Evolutionary conservation across 2,113 vertebrate genomes (phyloP).

Genomic region (Sardina pilchardus): DNA sequence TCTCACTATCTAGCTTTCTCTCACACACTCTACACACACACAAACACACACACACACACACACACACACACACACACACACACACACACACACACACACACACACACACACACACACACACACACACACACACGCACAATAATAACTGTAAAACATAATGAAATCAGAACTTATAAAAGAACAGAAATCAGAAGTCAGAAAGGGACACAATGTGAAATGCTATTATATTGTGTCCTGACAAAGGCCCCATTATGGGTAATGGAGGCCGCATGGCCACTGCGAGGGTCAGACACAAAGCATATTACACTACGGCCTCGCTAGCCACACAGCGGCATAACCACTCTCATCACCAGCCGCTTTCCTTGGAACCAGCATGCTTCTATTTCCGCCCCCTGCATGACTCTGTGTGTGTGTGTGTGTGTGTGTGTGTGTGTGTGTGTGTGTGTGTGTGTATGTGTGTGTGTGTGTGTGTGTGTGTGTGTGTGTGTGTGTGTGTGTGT

Average conservation of each 20-base stretch:
- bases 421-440: too few species aligned
- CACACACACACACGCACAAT: neutral
- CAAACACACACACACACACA: neutral
- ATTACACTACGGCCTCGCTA: neutral
- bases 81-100: neutral
- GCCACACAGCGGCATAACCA: neutral
- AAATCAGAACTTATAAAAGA: neutral
- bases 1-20: neutral
- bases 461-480: too few species aligned
- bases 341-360: neutral
- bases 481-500: too few species aligned
- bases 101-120: neutral
- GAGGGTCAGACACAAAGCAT: neutral
- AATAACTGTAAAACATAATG: neutral
- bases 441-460: too few species aligned
- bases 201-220: neutral
- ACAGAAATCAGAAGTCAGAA: neutral
- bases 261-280: too few species aligned
- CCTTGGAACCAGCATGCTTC: neutral
- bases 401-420: too few species aligned
- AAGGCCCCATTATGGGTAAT: neutral
- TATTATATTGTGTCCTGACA: neutral
- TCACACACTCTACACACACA: neutral
- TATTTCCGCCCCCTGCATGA: neutral
- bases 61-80: constrained; percentile 8